phyloP scores from a whole-genome alignment of 2,888 invertebrate species.

The Acanthosepion lycidas region DNA sequence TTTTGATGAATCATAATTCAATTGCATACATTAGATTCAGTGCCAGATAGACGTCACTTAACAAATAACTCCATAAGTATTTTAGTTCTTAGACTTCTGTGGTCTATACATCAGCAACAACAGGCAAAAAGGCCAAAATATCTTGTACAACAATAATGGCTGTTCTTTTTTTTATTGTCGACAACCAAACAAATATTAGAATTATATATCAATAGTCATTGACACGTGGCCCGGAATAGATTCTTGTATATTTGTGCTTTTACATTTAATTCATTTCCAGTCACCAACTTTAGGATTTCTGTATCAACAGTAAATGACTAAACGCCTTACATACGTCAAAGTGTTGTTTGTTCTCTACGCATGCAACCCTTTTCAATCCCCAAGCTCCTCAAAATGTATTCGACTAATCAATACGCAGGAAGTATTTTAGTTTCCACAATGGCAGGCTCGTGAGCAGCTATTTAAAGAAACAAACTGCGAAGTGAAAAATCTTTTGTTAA shows the following conservation, averaged over 20 bases:
- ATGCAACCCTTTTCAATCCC: background rate
- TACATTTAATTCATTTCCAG: background rate
- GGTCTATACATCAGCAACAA: background rate
- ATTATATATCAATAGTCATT: conserved; percentile 1
- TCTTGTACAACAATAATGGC: background rate
- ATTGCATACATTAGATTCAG: background rate
- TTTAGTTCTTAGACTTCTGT: background rate
- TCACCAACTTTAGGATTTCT: background rate
- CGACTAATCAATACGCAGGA: background rate
- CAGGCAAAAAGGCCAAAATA: background rate
- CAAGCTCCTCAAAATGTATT: background rate
- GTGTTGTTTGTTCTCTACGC: background rate
- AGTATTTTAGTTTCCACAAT: background rate
- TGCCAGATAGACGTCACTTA: background rate
- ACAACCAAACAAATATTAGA: background rate
- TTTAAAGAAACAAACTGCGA: background rate
- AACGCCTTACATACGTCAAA: background rate
- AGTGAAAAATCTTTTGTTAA: background rate
- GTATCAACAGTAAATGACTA: background rate
- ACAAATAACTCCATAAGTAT: background rate
- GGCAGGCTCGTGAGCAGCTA: background rate
- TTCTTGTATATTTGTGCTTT: background rate
- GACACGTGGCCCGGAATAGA: background rate
- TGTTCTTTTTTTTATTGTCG: background rate
- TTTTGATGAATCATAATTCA: conserved; percentile 2